Percentiles rank a stretch among this genome's conserved stretches.
These are phyloP conservation scores for Leistus spinibarbis DNA, from an alignment of 2,888 invertebrate species.

Conservation along the genomic window DNA sequence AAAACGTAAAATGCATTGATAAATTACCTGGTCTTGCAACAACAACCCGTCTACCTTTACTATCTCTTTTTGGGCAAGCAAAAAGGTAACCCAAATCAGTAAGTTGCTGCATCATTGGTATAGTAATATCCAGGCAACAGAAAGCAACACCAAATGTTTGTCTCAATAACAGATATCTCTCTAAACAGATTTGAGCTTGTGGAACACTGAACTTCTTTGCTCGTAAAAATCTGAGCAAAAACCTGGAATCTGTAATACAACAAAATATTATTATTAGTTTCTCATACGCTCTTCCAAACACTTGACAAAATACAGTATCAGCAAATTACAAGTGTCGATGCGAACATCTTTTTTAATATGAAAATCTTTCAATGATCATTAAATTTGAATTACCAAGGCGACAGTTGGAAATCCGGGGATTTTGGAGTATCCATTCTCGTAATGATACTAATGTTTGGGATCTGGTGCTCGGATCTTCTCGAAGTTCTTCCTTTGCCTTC, in stretches of 20 bases:
- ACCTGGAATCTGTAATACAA: constrained; percentile 65
- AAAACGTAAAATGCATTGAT: background rate
- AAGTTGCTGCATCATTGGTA: constrained; percentile 73
- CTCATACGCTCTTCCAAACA: background rate
- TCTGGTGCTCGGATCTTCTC: constrained; percentile 70
- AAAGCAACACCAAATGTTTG: constrained; percentile 79
- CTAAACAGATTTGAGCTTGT: constrained; percentile 77
- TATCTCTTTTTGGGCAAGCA: constrained; percentile 77
- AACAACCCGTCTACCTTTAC: constrained; percentile 73
- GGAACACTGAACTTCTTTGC: constrained; percentile 81
- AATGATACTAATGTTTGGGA: constrained; percentile 70
- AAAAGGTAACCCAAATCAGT: constrained; percentile 77
- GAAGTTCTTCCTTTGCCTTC: constrained; percentile 69
- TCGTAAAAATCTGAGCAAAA: constrained; percentile 77
- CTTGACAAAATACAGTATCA: background rate
- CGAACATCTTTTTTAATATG: background rate
- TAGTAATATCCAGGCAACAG: constrained; percentile 72
- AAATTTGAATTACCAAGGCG: constrained; percentile 64
- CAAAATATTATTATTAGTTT: background rate
- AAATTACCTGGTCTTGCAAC: constrained; percentile 76
- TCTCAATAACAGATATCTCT: constrained; percentile 76
- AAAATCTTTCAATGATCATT: background rate
- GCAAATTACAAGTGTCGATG: background rate
- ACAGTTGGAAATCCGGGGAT: constrained; percentile 70
- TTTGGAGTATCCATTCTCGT: constrained; percentile 73